A percentile compares a stretch with the other conserved stretches of the same genome.
These are phyloP conservation scores for Peromyscus californicus DNA, from an alignment of 2,113 vertebrate species.

Conservation along the genomic window DNA sequence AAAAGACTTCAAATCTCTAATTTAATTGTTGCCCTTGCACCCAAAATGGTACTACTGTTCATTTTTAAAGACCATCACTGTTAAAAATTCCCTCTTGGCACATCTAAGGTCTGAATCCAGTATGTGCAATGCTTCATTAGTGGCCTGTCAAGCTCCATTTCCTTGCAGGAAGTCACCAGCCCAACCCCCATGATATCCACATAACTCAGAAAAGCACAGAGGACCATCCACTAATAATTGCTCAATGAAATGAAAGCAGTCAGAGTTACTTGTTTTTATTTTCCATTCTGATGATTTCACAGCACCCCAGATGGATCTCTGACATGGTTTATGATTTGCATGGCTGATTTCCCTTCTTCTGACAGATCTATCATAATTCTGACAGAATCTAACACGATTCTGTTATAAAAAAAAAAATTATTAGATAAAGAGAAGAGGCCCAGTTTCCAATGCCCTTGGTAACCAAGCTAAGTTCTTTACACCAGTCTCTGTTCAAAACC, in stretches of 20 bases:
- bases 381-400: background rate
- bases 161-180: background rate
- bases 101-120: no score
- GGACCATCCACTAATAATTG: background rate
- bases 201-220: background rate
- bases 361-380: background rate
- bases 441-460: background rate
- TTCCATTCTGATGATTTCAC: background rate
- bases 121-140: fast-evolving
- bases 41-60: background rate
- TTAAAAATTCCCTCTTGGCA: slow-evolving; percentile 23
- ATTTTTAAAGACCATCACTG: background rate
- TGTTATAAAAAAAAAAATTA: background rate
- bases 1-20: background rate
- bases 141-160: background rate
- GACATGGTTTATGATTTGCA: background rate
- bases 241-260: background rate
- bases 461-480: background rate
- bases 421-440: background rate
- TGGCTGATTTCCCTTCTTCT: background rate
- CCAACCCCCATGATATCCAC: background rate
- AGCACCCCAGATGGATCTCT: background rate
- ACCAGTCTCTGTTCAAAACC: background rate
- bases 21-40: background rate
- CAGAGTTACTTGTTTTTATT: background rate